These are phyloP conservation scores for Empis stercorea DNA, from an alignment of 2,888 invertebrate genomes.

Conservation along the genomic window DNA sequence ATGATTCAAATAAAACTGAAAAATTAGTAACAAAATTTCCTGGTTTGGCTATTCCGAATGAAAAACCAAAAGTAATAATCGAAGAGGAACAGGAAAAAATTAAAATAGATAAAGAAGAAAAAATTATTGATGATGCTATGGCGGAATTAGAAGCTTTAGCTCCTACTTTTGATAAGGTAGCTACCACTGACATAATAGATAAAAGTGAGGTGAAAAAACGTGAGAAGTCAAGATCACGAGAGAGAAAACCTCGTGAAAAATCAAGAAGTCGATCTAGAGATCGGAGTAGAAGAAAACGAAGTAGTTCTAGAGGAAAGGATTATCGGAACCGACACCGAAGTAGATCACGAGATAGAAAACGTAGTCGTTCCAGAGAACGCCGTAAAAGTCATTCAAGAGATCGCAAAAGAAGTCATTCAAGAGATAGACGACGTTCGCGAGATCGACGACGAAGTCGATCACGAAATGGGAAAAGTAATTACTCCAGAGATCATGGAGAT, in stretches of 20 bases:
- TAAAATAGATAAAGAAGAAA: conserved; percentile 30
- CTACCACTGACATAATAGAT: conserved; percentile 18
- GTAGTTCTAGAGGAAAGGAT: conserved; percentile 15
- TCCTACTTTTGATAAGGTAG: conserved; percentile 38
- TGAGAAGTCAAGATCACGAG: conserved; percentile 11
- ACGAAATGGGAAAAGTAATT: conserved; percentile 20
- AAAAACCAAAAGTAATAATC: conserved; percentile 39
- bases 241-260: conserved; percentile 9
- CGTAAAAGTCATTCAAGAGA: conserved; percentile 20
- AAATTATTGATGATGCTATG: conserved; percentile 64
- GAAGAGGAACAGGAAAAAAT: conserved; percentile 31
- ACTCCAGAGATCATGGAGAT: background rate
- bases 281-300: conserved; percentile 17
- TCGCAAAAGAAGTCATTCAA: conserved; percentile 13
- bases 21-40: conserved; percentile 61
- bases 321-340: conserved; percentile 19
- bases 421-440: conserved; percentile 12
- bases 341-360: conserved; percentile 23
- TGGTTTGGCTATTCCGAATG: conserved; percentile 68
- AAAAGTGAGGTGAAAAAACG: conserved; percentile 18
- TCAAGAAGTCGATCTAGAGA: conserved; percentile 9
- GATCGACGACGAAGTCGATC: conserved; percentile 20
- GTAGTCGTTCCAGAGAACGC: conserved; percentile 19
- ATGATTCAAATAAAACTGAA: conserved; percentile 24
- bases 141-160: conserved; percentile 74